Percentiles rank a stretch among this genome's conserved stretches.
phyloP scores from a whole-genome alignment of 2,888 invertebrate species.

The Leucoma salicis region DNA sequence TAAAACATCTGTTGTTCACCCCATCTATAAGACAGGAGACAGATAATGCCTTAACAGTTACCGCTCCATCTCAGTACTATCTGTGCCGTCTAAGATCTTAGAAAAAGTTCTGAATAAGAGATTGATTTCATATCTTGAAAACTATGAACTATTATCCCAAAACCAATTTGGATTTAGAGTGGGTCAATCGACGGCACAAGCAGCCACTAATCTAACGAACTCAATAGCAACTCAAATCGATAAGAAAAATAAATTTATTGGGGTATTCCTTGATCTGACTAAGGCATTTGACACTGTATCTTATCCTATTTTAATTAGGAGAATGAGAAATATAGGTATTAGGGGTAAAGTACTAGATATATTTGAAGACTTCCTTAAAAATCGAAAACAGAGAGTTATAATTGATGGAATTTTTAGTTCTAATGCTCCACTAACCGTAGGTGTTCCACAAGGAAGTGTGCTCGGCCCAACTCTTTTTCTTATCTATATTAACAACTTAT shows the following conservation, averaged over 20 bases:
- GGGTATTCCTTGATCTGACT: background rate
- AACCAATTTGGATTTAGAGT: too few species aligned
- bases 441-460: background rate
- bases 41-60: too few species aligned
- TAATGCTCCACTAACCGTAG: background rate
- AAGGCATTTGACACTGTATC: background rate
- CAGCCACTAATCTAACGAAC: background rate
- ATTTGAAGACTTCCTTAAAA: background rate
- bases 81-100: background rate
- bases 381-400: background rate
- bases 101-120: background rate
- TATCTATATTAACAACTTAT: background rate
- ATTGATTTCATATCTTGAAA: background rate
- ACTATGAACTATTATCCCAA: too few species aligned
- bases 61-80: background rate
- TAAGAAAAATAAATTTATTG: background rate
- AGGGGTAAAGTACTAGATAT: background rate
- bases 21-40: too few species aligned
- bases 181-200: too few species aligned
- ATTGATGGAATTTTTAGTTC: background rate
- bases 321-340: background rate
- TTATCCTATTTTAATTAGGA: background rate
- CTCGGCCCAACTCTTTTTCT: background rate
- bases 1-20: too few species aligned
- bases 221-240: background rate